These are phyloP conservation scores for Pomacea canaliculata DNA, from an alignment of 2,888 invertebrate species.

Conservation along the genomic window DNA sequence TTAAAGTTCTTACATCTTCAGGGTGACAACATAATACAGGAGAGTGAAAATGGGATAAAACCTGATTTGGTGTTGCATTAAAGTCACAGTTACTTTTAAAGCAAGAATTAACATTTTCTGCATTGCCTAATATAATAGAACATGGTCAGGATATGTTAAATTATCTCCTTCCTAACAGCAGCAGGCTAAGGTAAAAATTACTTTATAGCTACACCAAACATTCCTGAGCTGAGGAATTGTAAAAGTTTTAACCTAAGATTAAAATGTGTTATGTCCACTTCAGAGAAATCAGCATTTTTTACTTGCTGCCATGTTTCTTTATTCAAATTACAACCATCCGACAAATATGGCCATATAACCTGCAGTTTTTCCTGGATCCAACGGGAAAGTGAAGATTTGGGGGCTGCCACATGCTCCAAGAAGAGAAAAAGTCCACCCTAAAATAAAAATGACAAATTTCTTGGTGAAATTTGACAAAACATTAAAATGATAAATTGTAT, in stretches of 20 bases:
- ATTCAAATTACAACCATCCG: conserved; percentile 46
- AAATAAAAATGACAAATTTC: conserved; percentile 20
- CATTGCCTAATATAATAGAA: no score
- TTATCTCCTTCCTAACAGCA: no score
- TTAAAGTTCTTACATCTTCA: no score
- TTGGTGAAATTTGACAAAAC: not conserved
- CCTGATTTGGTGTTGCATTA: no score
- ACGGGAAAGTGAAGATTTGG: conserved; percentile 36
- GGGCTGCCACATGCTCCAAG: conserved; percentile 56
- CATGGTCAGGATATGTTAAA: no score
- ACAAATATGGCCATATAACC: conserved; percentile 42
- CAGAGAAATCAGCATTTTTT: conserved; percentile 44
- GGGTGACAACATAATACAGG: no score
- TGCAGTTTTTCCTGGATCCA: conserved; percentile 42
- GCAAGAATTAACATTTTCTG: no score
- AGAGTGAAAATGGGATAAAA: no score
- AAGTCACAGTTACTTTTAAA: no score
- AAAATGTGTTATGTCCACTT: conserved; percentile 32
- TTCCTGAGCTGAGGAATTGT: conserved; percentile 21
- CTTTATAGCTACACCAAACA: conserved; percentile 33
- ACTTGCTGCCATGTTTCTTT: conserved; percentile 43
- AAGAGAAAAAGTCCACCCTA: conserved; percentile 58
- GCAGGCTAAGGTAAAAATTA: not conserved
- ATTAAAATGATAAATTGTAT: not conserved
- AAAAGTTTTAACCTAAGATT: conserved; percentile 20